These are phyloP conservation scores for Caretta caretta DNA, from an alignment of 2,113 vertebrate species.

Conservation along the genomic window DNA sequence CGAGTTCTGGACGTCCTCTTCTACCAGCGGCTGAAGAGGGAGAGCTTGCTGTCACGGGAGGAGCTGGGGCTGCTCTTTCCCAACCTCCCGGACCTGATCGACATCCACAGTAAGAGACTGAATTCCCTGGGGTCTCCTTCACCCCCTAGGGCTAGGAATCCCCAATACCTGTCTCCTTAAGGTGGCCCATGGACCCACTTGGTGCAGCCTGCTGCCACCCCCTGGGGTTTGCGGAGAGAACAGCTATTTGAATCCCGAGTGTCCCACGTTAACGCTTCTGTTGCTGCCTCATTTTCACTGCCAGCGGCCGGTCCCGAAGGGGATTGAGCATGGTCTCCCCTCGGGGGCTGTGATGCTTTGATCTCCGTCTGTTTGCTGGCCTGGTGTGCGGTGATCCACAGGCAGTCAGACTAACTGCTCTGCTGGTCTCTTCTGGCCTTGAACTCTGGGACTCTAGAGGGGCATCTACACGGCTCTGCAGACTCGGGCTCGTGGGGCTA, in stretches of 20 bases:
- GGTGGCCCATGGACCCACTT: too few species aligned
- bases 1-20: conserved; percentile 92
- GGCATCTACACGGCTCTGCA: not conserved
- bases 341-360: not conserved
- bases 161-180: too few species aligned
- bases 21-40: conserved; percentile 88
- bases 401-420: not conserved
- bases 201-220: not conserved
- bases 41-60: conserved; percentile 83
- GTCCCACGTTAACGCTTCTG: rapidly evolving
- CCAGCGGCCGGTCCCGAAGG: too few species aligned
- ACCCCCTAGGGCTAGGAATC: rapidly evolving
- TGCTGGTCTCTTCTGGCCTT: not conserved
- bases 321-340: not conserved
- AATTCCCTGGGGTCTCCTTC: rapidly evolving
- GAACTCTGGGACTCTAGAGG: not conserved
- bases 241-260: too few species aligned
- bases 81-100: conserved; percentile 90
- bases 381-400: not conserved
- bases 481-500: too few species aligned
- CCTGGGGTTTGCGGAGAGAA: too few species aligned
- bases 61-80: conserved; percentile 93
- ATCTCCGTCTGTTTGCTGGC: not conserved
- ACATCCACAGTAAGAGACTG: conserved; percentile 89
- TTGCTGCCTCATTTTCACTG: too few species aligned